Evolutionary conservation across 2,888 invertebrate species (phyloP).

Genomic region (Cryptophagus acutangulus): DNA sequence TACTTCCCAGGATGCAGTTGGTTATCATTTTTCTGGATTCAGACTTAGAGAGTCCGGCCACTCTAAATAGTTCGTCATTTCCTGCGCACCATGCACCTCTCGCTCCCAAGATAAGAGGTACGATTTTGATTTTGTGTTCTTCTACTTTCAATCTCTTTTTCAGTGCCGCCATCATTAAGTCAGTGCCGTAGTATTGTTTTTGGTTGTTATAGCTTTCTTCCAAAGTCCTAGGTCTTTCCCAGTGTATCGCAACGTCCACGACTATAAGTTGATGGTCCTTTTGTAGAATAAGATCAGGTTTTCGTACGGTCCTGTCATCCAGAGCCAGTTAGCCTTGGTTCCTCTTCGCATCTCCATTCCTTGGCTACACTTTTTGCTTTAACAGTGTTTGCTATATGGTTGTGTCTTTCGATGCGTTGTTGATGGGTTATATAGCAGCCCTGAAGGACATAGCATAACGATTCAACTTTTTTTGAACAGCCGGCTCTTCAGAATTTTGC

Average conservation of each 20-base stretch:
- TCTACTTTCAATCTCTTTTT: too few relatives aligned
- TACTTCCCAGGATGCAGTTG: too few relatives aligned
- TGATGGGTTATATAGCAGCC: conserved; percentile 24
- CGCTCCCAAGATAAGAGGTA: too few relatives aligned
- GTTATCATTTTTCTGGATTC: too few relatives aligned
- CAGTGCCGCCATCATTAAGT: too few relatives aligned
- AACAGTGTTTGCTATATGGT: conserved; percentile 15
- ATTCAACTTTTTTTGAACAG: conserved; percentile 16
- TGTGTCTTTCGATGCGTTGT: conserved; percentile 18
- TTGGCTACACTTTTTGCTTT: conserved; percentile 15
- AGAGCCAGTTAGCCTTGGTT: conserved; percentile 24
- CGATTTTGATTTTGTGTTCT: too few relatives aligned
- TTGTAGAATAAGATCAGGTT: conserved; percentile 17
- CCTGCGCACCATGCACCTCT: too few relatives aligned
- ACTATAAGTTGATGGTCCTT: conserved; percentile 12
- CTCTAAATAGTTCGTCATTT: too few relatives aligned
- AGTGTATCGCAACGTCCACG: conserved; percentile 13
- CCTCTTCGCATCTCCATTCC: conserved; percentile 20
- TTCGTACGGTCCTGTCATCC: conserved; percentile 13
- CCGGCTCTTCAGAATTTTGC: conserved; percentile 26
- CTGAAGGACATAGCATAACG: conserved; percentile 29
- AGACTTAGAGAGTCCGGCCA: too few relatives aligned
- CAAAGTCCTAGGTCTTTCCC: conserved; percentile 14
- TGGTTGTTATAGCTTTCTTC: not conserved
- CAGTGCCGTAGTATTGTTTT: too few relatives aligned